These are phyloP conservation scores for Phrynocephalus versicolor DNA, from an alignment of 2,113 vertebrate species.

Conservation along the genomic window DNA sequence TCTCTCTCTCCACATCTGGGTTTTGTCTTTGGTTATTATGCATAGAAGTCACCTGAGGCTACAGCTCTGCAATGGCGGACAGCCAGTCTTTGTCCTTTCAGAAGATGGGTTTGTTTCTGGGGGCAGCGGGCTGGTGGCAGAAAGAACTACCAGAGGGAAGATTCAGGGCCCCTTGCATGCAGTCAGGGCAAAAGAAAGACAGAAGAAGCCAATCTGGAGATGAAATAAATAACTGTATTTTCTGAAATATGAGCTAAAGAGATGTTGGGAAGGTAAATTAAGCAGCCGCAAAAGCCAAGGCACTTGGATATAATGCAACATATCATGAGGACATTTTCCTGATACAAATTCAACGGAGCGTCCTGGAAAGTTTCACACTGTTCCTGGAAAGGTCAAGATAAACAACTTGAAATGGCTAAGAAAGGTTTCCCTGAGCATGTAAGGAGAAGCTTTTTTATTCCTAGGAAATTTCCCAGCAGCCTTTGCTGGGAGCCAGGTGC, in stretches of 20 bases:
- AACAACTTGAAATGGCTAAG: background rate
- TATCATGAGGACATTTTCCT: background rate
- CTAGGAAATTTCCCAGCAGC: background rate
- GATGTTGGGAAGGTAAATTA: background rate
- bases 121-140: background rate
- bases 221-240: conserved; percentile 12
- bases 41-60: conserved; percentile 27
- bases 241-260: background rate
- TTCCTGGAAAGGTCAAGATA: background rate
- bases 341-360: background rate
- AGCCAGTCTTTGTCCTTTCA: background rate
- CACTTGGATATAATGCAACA: background rate
- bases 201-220: background rate
- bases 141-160: background rate
- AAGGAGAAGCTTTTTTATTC: background rate
- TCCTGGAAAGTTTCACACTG: background rate
- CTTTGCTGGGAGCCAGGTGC: background rate
- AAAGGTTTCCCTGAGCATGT: background rate
- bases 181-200: background rate
- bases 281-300: background rate
- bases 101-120: background rate
- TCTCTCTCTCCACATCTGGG: conserved; percentile 25
- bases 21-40: conserved; percentile 16
- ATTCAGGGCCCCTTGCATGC: background rate
- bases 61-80: background rate